These are phyloP conservation scores for Cetoscarus ocellatus DNA, from an alignment of 2,797 vertebrate genomes.

Conservation along the genomic window DNA sequence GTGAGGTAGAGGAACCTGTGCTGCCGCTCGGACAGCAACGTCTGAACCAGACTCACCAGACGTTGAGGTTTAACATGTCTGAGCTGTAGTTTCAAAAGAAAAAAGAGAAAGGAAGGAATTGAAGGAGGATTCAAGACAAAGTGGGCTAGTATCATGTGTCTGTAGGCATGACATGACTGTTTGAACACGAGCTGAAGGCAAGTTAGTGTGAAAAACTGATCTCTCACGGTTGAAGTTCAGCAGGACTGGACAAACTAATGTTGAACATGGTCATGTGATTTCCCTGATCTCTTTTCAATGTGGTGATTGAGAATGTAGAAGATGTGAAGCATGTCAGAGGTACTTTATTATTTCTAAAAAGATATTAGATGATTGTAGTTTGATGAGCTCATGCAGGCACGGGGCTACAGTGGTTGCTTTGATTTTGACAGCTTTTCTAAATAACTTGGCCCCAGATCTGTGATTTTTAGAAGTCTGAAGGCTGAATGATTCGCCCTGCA, in stretches of 20 bases:
- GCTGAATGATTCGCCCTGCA: constrained; percentile 19
- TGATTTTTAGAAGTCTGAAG: constrained; percentile 31
- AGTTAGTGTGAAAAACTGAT: not conserved
- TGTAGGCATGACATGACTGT: not conserved
- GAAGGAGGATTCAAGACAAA: constrained; percentile 7
- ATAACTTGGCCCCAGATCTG: not conserved
- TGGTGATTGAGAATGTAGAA: not conserved
- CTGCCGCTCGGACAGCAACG: constrained; percentile 42
- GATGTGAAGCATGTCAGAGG: not conserved
- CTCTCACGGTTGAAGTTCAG: constrained; percentile 1
- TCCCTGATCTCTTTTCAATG: not conserved
- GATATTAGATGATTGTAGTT: too few relatives aligned
- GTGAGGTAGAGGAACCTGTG: constrained; percentile 76
- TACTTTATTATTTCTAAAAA: too few relatives aligned
- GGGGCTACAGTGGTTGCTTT: not conserved
- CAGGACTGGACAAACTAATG: not conserved
- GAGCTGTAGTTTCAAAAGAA: constrained; percentile 1
- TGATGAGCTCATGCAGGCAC: not conserved
- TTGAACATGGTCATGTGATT: not conserved
- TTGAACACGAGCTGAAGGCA: not conserved
- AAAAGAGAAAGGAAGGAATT: constrained; percentile 12
- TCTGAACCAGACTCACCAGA: constrained; percentile 4
- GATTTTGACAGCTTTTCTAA: constrained; percentile 17
- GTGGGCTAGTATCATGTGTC: not conserved
- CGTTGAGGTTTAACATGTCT: not conserved